These are phyloP conservation scores for Scomber japonicus DNA, from an alignment of 2,113 vertebrate species.

Conservation along the genomic window DNA sequence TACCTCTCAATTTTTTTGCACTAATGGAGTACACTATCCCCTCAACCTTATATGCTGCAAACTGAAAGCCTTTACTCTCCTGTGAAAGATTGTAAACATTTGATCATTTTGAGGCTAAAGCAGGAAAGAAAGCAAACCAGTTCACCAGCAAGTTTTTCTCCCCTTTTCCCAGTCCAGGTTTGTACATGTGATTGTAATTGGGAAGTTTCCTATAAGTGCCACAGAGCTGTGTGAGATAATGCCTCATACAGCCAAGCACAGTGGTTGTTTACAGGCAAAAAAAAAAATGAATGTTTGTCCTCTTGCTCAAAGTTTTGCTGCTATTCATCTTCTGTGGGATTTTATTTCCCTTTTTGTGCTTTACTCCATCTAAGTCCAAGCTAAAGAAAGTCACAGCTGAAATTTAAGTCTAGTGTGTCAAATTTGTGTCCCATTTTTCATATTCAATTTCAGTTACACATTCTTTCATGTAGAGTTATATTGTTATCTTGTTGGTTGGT, in stretches of 20 bases:
- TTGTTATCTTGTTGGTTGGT: slow-evolving; percentile 42
- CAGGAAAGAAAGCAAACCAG: neutral
- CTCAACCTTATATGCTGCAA: slow-evolving; percentile 36
- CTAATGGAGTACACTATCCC: slow-evolving; percentile 55
- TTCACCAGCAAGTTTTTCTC: slow-evolving; percentile 19
- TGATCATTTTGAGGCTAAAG: slow-evolving; percentile 12
- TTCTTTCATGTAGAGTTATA: slow-evolving; percentile 23
- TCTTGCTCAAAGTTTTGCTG: slow-evolving; percentile 59
- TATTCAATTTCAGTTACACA: slow-evolving; percentile 32
- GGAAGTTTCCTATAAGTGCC: slow-evolving; percentile 56
- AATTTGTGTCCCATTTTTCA: slow-evolving; percentile 24
- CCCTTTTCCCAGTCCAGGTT: slow-evolving; percentile 17
- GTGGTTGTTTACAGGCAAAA: slow-evolving; percentile 70
- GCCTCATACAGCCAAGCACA: slow-evolving; percentile 19
- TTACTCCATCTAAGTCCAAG: slow-evolving; percentile 11
- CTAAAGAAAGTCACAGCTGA: slow-evolving; percentile 34
- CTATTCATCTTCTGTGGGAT: slow-evolving; percentile 55
- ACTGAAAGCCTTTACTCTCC: slow-evolving; percentile 21
- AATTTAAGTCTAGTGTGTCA: slow-evolving; percentile 43
- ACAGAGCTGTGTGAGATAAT: slow-evolving; percentile 44
- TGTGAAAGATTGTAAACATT: slow-evolving; percentile 13
- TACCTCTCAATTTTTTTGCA: slow-evolving; percentile 78
- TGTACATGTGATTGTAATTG: slow-evolving; percentile 38
- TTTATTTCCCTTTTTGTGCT: slow-evolving; percentile 15
- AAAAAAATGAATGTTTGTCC: slow-evolving; percentile 51